Percentiles rank a stretch among this genome's conserved stretches.
Evolutionary conservation across 1,140 invertebrate genomes (phyloP).

Genomic region (Drosophila neocordata): DNA sequence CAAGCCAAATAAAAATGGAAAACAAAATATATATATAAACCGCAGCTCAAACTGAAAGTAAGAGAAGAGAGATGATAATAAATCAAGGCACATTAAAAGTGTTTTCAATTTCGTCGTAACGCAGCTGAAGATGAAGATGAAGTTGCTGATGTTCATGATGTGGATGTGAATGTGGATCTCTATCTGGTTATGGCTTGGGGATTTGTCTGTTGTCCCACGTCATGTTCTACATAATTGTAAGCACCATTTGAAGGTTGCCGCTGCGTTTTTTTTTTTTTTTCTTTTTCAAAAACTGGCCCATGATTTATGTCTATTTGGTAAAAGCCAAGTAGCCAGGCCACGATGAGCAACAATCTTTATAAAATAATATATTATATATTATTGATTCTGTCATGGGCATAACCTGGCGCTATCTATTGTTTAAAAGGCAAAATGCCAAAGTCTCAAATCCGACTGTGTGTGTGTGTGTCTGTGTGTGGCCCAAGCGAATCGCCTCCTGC

Average conservation of each 20-base stretch:
- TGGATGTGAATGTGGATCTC: constrained; percentile 24
- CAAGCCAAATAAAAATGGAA: not conserved
- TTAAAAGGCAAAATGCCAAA: constrained; percentile 5
- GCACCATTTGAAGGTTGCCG: constrained; percentile 70
- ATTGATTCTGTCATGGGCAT: constrained; percentile 9
- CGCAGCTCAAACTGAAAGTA: constrained; percentile 44
- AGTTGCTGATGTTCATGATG: constrained; percentile 40
- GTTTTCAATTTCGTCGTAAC: constrained; percentile 76
- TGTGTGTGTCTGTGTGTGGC: constrained; percentile 33
- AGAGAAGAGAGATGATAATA: constrained; percentile 67
- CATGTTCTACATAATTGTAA: constrained; percentile 72
- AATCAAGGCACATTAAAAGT: constrained; percentile 77
- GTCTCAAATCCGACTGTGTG: constrained; percentile 12
- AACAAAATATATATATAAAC: constrained; percentile 25
- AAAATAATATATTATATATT: constrained; percentile 23
- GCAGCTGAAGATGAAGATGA: constrained; percentile 53
- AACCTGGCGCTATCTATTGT: constrained; percentile 16
- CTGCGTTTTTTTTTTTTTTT: not conserved
- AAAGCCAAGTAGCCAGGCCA: constrained; percentile 43
- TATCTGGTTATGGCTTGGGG: constrained; percentile 17
- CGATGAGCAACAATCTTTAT: constrained; percentile 2
- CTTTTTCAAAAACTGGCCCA: constrained; percentile 47
- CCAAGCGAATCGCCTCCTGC: constrained; percentile 49
- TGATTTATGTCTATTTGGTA: constrained; percentile 73
- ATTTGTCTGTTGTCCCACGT: constrained; percentile 63